Evolutionary conservation across 1,140 invertebrate species (phyloP), one percentile per base, ranked within the genome.

Genomic region (Ylistrum balloti): DNA sequence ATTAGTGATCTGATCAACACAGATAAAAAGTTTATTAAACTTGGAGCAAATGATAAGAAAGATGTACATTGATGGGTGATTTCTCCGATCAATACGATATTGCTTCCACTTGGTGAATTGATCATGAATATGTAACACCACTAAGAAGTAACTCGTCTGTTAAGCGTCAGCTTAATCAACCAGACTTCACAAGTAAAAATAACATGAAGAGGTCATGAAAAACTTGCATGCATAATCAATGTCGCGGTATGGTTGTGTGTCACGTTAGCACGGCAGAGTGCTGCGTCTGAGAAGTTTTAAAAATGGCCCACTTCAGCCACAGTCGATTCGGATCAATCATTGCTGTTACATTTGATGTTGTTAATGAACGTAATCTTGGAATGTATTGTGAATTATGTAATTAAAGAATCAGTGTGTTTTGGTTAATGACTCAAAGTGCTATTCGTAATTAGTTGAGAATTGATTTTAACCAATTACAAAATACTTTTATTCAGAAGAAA

Each of bases 211-310:
- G 56, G 56, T 74, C 56, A 28, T 74, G 56, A 74, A 74, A 74
- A 74, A 74, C 56, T 74, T 74, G 56, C 56, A 74, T 74, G 56
- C 56, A 74, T 74, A 74, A 74, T 74, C 56, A 74, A 74, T 74
- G 56, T 3, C n/a, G 56, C n/a, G 56, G 56, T 74, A 74, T 74
- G 56, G n/a, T n/a, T 11, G n/a, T 7, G 56, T 28, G 56, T n/a
- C 56, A 74, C 56, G 56, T 74, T 74, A 74, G 56, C 56, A n/a
- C n/a, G n/a, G 56, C n/a, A 74, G 9, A 5, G 56, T 28, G 56
- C n/a, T 74, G n/a, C 1, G 56, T 74, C 56, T 74, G 56, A n/a
- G 22, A 74, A 28, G 9, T 74, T 74, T 74, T 74, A 74, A 74
- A 74, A 74, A 74, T 28, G n/a, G 56, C 56, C 56, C 56, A 74